A percentile compares a stretch with the other conserved stretches of the same genome.
Evolutionary conservation across 2,797 vertebrate species (phyloP).

Genomic region (Enteromius paludinosus): DNA sequence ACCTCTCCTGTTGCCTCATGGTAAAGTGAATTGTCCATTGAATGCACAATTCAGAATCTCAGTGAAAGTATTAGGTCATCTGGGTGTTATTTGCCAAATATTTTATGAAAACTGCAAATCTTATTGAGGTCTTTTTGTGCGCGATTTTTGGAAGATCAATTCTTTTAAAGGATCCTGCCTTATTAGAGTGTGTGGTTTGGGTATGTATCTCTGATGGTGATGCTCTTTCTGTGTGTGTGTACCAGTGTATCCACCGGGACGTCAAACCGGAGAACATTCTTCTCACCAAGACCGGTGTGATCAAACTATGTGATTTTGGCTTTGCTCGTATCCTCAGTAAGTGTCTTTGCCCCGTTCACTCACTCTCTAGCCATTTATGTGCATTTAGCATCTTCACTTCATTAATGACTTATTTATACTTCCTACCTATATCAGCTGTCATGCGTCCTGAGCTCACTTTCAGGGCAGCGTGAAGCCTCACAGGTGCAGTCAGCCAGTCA

Average conservation of each 20-base stretch:
- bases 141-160: background rate
- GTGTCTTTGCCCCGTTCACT: conserved; percentile 56
- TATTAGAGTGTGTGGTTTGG: background rate
- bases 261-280: conserved; percentile 93
- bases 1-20: background rate
- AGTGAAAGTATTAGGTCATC: background rate
- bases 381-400: conserved; percentile 65
- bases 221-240: conserved; percentile 46
- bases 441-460: conserved; percentile 66
- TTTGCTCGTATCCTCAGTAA: conserved; percentile 89
- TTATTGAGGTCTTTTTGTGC: background rate
- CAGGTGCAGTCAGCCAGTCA: conserved; percentile 59
- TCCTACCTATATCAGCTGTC: conserved; percentile 54
- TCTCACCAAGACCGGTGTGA: conserved; percentile 87
- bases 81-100: background rate
- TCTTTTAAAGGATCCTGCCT: background rate
- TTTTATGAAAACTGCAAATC: background rate
- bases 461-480: conserved; percentile 60
- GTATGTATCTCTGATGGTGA: background rate
- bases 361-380: conserved; percentile 57
- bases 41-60: background rate
- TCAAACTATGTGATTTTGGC: conserved; percentile 92
- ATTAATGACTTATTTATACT: conserved; percentile 74
- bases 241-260: conserved; percentile 86
- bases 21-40: background rate